Evolutionary conservation across 2,888 invertebrate species (phyloP).

Genomic region (Dynastes hyllus): DNA sequence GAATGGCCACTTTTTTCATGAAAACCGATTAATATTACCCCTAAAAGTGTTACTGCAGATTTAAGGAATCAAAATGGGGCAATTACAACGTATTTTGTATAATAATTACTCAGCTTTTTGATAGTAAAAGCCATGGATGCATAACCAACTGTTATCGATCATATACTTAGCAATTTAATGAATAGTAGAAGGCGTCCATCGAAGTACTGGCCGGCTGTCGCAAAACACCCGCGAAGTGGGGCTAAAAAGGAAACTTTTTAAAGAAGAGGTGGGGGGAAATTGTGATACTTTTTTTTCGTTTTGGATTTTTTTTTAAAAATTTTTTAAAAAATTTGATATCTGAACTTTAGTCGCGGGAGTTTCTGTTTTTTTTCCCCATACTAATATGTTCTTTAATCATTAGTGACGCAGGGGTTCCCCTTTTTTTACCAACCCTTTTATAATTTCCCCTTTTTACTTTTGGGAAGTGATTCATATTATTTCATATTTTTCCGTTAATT

Average conservation of each 20-base stretch:
- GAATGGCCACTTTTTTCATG: no score
- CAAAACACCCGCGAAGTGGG: constrained; percentile 52
- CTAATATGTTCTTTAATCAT: constrained; percentile 42
- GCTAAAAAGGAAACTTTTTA: no score
- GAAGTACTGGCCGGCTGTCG: constrained; percentile 30
- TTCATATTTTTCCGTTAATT: not conserved
- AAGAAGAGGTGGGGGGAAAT: constrained; percentile 61
- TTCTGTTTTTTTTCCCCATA: no score
- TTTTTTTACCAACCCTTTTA: constrained; percentile 17
- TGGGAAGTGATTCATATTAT: constrained; percentile 25
- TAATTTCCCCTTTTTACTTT: no score
- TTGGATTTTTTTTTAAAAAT: constrained; percentile 52
- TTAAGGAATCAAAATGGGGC: not conserved
- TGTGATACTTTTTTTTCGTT: constrained; percentile 58
- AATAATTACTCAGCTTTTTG: not conserved
- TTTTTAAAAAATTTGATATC: constrained; percentile 56
- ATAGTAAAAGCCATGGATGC: not conserved
- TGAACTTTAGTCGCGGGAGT: constrained; percentile 56
- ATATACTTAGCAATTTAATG: constrained; percentile 19
- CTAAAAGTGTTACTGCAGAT: no score
- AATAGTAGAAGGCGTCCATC: constrained; percentile 29
- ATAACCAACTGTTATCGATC: not conserved
- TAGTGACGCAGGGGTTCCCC: constrained; percentile 28
- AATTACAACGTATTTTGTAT: not conserved
- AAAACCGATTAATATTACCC: no score